A percentile compares a stretch with the other conserved stretches of the same genome.
Evolutionary conservation across 1,140 invertebrate species (phyloP).

Genomic region (Drosophila subobscura): DNA sequence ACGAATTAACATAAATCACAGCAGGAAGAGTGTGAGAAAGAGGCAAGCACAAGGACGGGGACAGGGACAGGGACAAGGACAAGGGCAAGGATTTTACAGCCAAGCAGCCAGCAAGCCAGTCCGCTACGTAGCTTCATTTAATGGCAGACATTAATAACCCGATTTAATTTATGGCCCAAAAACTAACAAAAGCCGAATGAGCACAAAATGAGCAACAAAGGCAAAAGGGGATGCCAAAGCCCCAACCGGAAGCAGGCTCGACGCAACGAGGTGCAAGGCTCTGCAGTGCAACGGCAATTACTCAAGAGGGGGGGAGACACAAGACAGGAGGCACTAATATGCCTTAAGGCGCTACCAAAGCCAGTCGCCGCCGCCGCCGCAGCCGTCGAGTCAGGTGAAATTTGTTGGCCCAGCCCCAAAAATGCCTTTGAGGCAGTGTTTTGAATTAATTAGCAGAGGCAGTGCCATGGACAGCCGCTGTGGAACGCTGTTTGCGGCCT

Average conservation of each 20-base stretch:
- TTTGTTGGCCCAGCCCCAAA: conserved; percentile 62
- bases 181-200: conserved; percentile 73
- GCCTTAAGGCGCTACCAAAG: conserved; percentile 61
- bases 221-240: conserved; percentile 3
- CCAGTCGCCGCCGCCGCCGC: conserved; percentile 11
- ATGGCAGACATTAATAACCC: conserved; percentile 80
- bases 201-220: conserved; percentile 62
- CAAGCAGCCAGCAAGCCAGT: conserved; percentile 11
- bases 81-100: conserved; percentile 26
- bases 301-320: conserved; percentile 51
- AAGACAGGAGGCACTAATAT: conserved; percentile 54
- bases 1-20: conserved; percentile 76
- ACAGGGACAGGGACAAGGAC: conserved; percentile 2
- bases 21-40: conserved; percentile 15
- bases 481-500: conserved; percentile 57
- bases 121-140: conserved; percentile 73
- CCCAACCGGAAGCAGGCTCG: conserved; percentile 16
- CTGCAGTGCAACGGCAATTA: conserved; percentile 59
- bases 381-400: conserved; percentile 49
- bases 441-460: conserved; percentile 76
- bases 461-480: conserved; percentile 2
- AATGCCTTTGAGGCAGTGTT: conserved; percentile 76
- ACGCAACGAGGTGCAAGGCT: conserved; percentile 21
- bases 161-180: conserved; percentile 79
- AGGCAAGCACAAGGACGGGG: neutral